Evolutionary conservation across 2,888 invertebrate genomes (phyloP).

Genomic region (Sinhomidia bicolor): DNA sequence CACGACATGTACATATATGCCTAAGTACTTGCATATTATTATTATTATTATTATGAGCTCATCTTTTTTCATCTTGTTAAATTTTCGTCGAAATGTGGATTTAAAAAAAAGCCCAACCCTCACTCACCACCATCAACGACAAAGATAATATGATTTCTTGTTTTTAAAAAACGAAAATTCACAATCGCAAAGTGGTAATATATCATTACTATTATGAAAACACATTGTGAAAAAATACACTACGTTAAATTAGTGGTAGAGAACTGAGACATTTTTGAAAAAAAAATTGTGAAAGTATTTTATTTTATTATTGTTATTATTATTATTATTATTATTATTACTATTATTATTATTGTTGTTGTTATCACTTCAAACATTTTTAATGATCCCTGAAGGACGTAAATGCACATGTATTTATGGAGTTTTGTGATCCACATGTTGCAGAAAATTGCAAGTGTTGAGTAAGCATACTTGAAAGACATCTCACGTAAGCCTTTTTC

Average conservation of each 20-base stretch:
- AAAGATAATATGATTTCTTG: slow-evolving; percentile 11
- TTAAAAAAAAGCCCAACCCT: slow-evolving; percentile 37
- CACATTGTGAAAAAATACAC: slow-evolving; percentile 26
- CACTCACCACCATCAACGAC: not conserved
- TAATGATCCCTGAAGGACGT: slow-evolving; percentile 59
- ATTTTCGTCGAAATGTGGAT: slow-evolving; percentile 2
- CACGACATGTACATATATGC: not conserved
- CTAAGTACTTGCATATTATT: not conserved
- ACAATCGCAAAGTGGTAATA: slow-evolving; percentile 15
- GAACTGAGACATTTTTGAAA: slow-evolving; percentile 3
- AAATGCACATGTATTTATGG: slow-evolving; percentile 19
- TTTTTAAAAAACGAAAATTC: slow-evolving; percentile 19
- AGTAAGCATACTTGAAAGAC: slow-evolving; percentile 22
- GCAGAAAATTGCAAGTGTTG: not conserved
- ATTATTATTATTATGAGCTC: slow-evolving; percentile 6
- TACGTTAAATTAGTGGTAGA: slow-evolving; percentile 27
- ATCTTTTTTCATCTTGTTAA: slow-evolving; percentile 41
- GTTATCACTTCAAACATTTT: slow-evolving; percentile 55
- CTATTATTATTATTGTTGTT: slow-evolving; percentile 38
- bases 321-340: slow-evolving; percentile 21
- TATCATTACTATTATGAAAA: slow-evolving; percentile 15
- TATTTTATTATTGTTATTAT: slow-evolving; percentile 43
- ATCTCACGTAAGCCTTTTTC: not conserved
- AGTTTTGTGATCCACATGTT: slow-evolving; percentile 42
- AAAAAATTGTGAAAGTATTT: slow-evolving; percentile 65